Percentiles rank a stretch among this genome's conserved stretches.
These are phyloP conservation scores for Tupiocoris notatus DNA, from an alignment of 2,888 invertebrate species.

Conservation along the genomic window DNA sequence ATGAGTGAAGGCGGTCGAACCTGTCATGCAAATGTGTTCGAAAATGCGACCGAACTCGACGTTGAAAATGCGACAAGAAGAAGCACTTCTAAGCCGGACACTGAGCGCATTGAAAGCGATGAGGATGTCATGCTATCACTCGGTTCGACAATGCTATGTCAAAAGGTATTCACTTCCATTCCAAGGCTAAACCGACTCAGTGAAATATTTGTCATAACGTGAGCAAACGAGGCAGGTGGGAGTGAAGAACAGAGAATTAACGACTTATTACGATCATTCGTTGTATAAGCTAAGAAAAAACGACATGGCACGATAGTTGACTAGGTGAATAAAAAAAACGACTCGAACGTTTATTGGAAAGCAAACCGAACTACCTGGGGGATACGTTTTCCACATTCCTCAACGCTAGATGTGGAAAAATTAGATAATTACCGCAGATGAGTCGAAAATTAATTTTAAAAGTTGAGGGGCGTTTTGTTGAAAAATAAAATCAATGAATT, in stretches of 20 bases:
- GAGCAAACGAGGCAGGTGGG: not conserved
- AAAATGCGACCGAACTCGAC: not conserved
- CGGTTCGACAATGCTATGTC: not conserved
- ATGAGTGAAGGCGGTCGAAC: conserved; percentile 21
- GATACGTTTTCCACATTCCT: no score
- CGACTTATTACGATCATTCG: not conserved
- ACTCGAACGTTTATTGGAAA: no score
- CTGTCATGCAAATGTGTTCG: not conserved
- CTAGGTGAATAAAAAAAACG: no score
- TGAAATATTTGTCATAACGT: not conserved
- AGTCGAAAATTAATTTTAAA: no score
- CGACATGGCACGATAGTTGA: no score
- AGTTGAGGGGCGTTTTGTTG: no score
- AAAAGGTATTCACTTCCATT: not conserved
- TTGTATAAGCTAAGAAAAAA: no score
- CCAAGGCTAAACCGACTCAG: not conserved
- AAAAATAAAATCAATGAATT: no score
- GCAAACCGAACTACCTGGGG: no score
- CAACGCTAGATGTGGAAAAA: no score
- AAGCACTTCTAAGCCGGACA: not conserved
- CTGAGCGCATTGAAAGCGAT: not conserved
- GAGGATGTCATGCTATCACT: not conserved
- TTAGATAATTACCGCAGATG: no score
- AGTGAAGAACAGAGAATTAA: not conserved
- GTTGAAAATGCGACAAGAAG: not conserved